Evolutionary conservation across 2,113 vertebrate genomes (phyloP), one percentile per base, ranked within the genome.

Genomic region (Rattus rattus): DNA sequence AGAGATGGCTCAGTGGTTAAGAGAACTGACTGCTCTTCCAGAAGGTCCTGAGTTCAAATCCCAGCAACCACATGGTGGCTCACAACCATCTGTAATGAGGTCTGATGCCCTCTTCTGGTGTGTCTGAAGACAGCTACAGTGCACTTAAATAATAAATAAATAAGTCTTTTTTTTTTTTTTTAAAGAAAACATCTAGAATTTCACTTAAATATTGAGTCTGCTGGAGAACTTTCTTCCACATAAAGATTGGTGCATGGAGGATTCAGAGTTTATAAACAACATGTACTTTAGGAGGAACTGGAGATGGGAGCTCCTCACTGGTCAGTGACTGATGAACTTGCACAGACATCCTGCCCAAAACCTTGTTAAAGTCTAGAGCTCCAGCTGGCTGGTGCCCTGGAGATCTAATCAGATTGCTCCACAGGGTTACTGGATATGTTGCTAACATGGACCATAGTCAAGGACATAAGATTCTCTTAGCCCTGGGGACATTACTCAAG

Each of bases 371-470:
- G 96, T 30, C 8, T 28, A 95, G 49, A 49, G 84, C 92, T 30
- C 49, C 97, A 95, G 87, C 75, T 97, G 81, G 92, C 80, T 76
- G 61, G 0, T 59, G 33, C 84, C 90, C 85, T 56, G 92, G 94
- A 94, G 85, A 79, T 93, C 97, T 86, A 88, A 79, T 87, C 85
- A 65, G 72, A 91, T 94, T 97, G 85, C 75, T 97, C 84, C 63
- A 94, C 61, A 87, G 36, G 75, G 76, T 97, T 76, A 95, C 88
- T 85, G 97, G 85, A 87, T 80, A 95, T 9, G 93, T 96, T 97
- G 72, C 56, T 93, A 98, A 95, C 43, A 95, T 36, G n/a, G 92
- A 98, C 95, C 33, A 8, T 63, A 81, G 97, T 98, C 94, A 97
- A 97, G 93, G 97, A 96, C 95, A 97, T 92, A 83, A 67, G 85